Conservation (phyloP, 64 coral and sea anemone species). For the Acropora tenuis region DNA sequence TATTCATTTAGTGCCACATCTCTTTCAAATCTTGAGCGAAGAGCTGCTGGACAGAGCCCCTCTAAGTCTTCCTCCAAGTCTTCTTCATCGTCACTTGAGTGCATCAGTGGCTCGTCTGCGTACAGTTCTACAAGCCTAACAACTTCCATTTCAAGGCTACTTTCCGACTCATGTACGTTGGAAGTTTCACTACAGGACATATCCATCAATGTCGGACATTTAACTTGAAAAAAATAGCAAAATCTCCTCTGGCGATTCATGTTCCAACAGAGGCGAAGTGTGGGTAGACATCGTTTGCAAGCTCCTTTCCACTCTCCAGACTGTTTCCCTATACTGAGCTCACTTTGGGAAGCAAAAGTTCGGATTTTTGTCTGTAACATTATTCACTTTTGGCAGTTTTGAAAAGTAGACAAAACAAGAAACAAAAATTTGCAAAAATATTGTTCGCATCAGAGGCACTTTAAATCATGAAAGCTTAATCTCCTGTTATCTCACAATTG, state of each 20-base stretch:
- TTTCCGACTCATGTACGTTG: not conserved
- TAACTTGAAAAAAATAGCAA: not conserved
- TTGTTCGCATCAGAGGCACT: not conserved
- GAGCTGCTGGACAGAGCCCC: conserved; percentile 37
- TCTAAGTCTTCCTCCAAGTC: conserved; percentile 17
- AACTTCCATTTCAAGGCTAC: not conserved
- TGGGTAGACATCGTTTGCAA: not conserved
- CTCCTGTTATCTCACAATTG: no score
- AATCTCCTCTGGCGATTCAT: not conserved
- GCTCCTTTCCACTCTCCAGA: not conserved
- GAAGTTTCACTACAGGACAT: not conserved
- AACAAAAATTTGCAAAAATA: not conserved
- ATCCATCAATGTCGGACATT: not conserved
- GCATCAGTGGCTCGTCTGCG: conserved; percentile 38
- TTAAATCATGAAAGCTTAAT: no score
- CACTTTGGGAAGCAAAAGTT: not conserved
- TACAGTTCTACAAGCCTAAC: conserved; percentile 41
- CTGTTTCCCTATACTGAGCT: not conserved
- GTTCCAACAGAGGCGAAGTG: not conserved
- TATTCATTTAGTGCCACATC: conserved; percentile 26
- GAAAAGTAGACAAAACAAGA: not conserved
- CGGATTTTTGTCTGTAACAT: not conserved
- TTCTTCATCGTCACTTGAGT: conserved; percentile 52
- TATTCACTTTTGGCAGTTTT: not conserved
- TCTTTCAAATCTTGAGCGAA: conserved; percentile 48